A percentile compares a stretch with the other conserved stretches of the same genome.
Evolutionary conservation across 2,113 vertebrate species (phyloP).

Genomic region (Ctenodactylus gundi): DNA sequence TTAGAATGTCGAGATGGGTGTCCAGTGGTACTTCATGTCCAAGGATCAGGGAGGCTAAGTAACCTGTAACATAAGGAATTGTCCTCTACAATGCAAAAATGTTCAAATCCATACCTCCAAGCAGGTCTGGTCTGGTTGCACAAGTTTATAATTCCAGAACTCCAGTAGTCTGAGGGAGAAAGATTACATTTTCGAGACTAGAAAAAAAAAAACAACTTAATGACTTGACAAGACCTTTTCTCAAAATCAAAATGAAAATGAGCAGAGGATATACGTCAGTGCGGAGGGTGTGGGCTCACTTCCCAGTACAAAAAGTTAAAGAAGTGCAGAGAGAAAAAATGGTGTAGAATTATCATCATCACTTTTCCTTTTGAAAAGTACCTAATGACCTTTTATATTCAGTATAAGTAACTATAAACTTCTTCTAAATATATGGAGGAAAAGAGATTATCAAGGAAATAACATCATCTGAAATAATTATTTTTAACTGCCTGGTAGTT

Average conservation of each 20-base stretch:
- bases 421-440: neutral
- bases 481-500: neutral
- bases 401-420: neutral
- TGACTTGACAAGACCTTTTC: too few species aligned
- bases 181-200: too few species aligned
- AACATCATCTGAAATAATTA: neutral
- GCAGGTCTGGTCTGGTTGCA: too few species aligned
- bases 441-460: neutral
- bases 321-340: too few species aligned
- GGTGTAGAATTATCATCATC: neutral
- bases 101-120: too few species aligned
- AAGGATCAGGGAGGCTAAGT: neutral
- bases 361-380: neutral
- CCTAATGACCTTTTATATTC: neutral
- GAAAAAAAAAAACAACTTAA: too few species aligned
- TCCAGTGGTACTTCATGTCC: neutral
- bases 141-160: too few species aligned
- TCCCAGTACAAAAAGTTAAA: too few species aligned
- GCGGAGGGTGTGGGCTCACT: too few species aligned
- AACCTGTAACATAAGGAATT: fast-evolving
- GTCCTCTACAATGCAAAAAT: neutral
- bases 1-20: neutral
- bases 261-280: too few species aligned
- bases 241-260: too few species aligned
- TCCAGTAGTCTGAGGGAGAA: too few species aligned